These are phyloP conservation scores for Virgularia gustaviana DNA, from an alignment of 92 coral and sea anemone species.

Conservation along the genomic window DNA sequence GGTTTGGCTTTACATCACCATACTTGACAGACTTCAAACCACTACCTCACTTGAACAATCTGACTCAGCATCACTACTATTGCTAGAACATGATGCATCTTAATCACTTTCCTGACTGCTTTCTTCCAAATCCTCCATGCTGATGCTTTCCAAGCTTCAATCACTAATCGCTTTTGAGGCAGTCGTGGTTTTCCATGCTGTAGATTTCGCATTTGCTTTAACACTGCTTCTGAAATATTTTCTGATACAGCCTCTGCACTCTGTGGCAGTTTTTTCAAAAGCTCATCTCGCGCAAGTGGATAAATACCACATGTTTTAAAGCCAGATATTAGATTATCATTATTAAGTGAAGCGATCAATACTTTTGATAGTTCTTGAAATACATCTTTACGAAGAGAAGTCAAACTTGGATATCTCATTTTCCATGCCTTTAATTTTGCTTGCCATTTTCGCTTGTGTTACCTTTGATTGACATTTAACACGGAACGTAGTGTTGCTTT, in stretches of 20 bases:
- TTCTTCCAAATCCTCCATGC: neutral
- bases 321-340: neutral
- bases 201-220: constrained; percentile 1
- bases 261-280: neutral
- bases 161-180: no score
- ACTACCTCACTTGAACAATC: no score
- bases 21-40: no score
- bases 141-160: constrained; percentile 13
- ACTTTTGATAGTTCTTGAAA: neutral
- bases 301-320: constrained; percentile 14
- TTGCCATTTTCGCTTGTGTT: constrained; percentile 5
- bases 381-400: neutral
- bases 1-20: no score
- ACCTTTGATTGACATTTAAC: no score
- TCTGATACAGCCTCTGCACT: no score
- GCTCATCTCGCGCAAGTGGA: neutral
- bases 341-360: neutral
- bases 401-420: neutral
- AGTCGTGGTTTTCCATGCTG: no score
- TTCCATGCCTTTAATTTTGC: neutral
- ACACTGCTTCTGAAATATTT: neutral
- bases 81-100: no score
- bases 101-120: neutral
- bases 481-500: no score
- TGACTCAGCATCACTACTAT: no score